These are phyloP conservation scores for Pseudomugil tenellus DNA, from an alignment of 2,797 vertebrate genomes.

Conservation along the genomic window DNA sequence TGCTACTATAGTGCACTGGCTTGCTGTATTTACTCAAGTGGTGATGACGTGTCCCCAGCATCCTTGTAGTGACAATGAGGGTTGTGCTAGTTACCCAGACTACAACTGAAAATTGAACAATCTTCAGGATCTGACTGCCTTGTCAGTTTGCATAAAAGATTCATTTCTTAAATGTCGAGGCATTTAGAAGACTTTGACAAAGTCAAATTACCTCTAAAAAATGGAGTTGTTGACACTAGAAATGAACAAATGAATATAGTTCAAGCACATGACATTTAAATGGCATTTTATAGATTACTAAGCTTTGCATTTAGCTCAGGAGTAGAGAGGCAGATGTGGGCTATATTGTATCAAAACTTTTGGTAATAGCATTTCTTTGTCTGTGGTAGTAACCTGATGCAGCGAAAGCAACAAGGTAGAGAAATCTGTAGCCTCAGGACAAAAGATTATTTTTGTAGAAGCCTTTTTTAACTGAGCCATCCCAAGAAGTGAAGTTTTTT, in stretches of 20 bases:
- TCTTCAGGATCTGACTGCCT: constrained; percentile 33
- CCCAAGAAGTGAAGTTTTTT: constrained; percentile 1
- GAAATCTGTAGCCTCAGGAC: constrained; percentile 38
- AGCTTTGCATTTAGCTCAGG: constrained; percentile 33
- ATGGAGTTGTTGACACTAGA: constrained; percentile 52
- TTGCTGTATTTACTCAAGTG: constrained; percentile 62
- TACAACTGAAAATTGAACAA: constrained; percentile 37
- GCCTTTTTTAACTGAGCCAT: constrained; percentile 9
- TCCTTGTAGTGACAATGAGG: constrained; percentile 27
- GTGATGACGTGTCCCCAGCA: constrained; percentile 46
- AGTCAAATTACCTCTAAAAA: constrained; percentile 61
- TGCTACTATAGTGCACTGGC: constrained; percentile 31
- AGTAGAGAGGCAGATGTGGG: constrained; percentile 38
- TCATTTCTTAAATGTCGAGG: constrained; percentile 72
- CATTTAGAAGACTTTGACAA: constrained; percentile 61
- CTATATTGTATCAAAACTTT: constrained; percentile 37
- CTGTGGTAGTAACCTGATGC: constrained; percentile 29
- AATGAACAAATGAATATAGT: constrained; percentile 71
- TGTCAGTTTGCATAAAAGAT: constrained; percentile 48
- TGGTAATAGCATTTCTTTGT: constrained; percentile 35
- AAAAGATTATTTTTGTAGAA: constrained; percentile 8
- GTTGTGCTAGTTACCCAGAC: constrained; percentile 13
- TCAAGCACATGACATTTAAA: constrained; percentile 71
- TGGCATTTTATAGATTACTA: constrained; percentile 61
- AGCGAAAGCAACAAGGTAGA: constrained; percentile 42